Evolutionary conservation across 2,113 vertebrate species (phyloP), one percentile per base, ranked within the genome.

Genomic region (human (Homo sapiens)): DNA sequence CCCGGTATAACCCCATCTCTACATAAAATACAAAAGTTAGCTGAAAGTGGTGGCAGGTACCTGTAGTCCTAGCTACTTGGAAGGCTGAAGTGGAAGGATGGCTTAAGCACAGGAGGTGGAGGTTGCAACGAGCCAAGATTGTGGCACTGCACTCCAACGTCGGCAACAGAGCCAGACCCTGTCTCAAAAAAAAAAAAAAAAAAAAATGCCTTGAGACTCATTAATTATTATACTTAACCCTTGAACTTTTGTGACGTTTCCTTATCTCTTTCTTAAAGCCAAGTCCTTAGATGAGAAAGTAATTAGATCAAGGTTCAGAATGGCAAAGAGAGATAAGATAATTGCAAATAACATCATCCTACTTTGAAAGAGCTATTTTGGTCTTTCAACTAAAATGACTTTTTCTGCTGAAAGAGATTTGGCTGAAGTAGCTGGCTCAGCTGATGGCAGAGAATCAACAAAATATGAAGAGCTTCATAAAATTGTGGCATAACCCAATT

Each of bases 351-450:
- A 48, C 27, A 45, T 70, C 27, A 64, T 11, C n/a, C 59, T 40
- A 55, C 30, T 90, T 96, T 85, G 66, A 97, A 97, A 95, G 20
- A 84, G 80, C 52, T 87, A 84, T 90, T 96, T 91, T 81, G 70
- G 30, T 87, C 83, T 88, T 85, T 80, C 43, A 93, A 82, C 35
- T 79, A 43, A 50, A 22, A 59, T 8, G 80, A 95, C 73, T 96
- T 80, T 93, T 70, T 93, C 81, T 78, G 40, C 25, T 91, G 64
- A 95, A 95, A 92, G 85, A 96, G 43, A 81, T 95, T 94, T 94
- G 73, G 35, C 57, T 97, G 57, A 96, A 79, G 78, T 75, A 89
- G 45, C 40, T 89, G 45, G 40, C 48, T 94, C 93, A 96, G 80
- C 40, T 76, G 5, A 96, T 86, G 72, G 64, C 59, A 90, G 85